phyloP scores from a whole-genome alignment of 2,888 invertebrate species.

The Tromatobia lineatoria region DNA sequence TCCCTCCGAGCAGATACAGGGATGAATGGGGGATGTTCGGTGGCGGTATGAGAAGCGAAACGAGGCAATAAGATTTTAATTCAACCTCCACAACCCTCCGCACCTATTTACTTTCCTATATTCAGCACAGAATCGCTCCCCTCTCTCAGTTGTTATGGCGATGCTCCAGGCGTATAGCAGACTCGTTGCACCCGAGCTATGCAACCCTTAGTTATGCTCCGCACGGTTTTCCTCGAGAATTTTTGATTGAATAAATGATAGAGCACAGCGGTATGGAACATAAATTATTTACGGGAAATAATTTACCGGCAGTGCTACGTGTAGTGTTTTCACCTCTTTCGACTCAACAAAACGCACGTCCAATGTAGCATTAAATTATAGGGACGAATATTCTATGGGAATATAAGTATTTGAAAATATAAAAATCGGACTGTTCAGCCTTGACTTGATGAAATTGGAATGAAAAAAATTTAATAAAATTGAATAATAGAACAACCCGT shows the following conservation, averaged over 20 bases:
- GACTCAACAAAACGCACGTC: neutral
- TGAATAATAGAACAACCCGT: no score
- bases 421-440: constrained; percentile 6
- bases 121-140: constrained; percentile 13
- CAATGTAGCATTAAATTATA: neutral
- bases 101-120: constrained; percentile 15
- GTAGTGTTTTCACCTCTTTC: neutral
- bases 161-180: constrained; percentile 16
- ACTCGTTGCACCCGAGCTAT: constrained; percentile 34
- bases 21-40: constrained; percentile 8
- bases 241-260: constrained; percentile 69
- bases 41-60: constrained; percentile 27
- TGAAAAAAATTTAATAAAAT: neutral
- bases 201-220: constrained; percentile 62
- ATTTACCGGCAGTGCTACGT: constrained; percentile 20
- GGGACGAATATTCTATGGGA: neutral
- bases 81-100: constrained; percentile 31
- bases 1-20: constrained; percentile 33
- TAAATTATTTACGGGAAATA: constrained; percentile 60
- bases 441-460: neutral
- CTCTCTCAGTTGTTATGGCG: neutral
- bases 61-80: constrained; percentile 61
- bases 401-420: constrained; percentile 1
- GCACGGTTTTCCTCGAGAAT: constrained; percentile 52
- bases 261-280: constrained; percentile 20